These are phyloP conservation scores for Heliconius melpomene DNA, from an alignment of 1,140 invertebrate species.

Conservation along the genomic window DNA sequence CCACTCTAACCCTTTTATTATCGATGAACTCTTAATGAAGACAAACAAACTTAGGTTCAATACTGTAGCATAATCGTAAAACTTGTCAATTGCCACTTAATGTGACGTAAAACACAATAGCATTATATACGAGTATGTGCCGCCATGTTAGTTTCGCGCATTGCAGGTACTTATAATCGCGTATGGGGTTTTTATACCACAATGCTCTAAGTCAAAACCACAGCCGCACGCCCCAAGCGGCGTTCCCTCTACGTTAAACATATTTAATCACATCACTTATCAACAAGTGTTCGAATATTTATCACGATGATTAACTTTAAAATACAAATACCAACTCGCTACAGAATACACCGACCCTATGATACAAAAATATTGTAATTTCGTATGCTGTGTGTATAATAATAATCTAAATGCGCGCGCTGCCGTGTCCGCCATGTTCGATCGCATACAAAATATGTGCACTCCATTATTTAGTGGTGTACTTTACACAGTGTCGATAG, in stretches of 20 bases:
- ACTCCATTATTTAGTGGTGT: slow-evolving; percentile 20
- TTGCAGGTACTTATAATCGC: slow-evolving; percentile 22
- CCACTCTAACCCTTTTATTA: slow-evolving; percentile 1
- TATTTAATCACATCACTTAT: slow-evolving; percentile 66
- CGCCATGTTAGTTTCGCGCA: slow-evolving; percentile 30
- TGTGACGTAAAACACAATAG: slow-evolving; percentile 39
- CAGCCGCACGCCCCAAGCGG: slow-evolving; percentile 74
- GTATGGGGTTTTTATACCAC: slow-evolving; percentile 34
- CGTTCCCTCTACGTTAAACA: slow-evolving; percentile 60
- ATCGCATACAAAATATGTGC: slow-evolving; percentile 33
- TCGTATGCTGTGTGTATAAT: slow-evolving; percentile 73
- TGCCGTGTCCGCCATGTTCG: slow-evolving; percentile 50
- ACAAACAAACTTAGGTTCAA: neutral
- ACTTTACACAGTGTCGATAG: slow-evolving; percentile 38
- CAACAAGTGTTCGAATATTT: slow-evolving; percentile 59
- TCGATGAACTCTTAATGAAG: neutral
- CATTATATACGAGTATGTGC: slow-evolving; percentile 28
- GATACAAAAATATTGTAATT: slow-evolving; percentile 78
- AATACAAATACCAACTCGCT: slow-evolving; percentile 74
- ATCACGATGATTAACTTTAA: slow-evolving; percentile 65
- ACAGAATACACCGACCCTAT: slow-evolving; percentile 76
- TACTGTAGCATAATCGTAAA: slow-evolving; percentile 32
- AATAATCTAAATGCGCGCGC: slow-evolving; percentile 68
- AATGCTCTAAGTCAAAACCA: slow-evolving; percentile 40
- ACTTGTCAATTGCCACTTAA: slow-evolving; percentile 32